phyloP scores from a whole-genome alignment of 2,113 vertebrate genomes.

The Morone chrysops region DNA sequence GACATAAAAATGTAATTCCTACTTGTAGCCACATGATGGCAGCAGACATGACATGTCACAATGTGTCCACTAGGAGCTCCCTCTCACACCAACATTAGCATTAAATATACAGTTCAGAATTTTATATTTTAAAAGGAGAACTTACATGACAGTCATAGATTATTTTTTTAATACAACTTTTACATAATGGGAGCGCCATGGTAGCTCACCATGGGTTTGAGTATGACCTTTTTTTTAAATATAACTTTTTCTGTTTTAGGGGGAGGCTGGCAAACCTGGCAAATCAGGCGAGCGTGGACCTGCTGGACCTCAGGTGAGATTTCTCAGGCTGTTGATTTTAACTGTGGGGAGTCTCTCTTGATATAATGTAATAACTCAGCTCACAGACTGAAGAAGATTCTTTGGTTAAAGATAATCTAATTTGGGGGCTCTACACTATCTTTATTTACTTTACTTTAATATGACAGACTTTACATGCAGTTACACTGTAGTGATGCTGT shows the following conservation, averaged over 20 bases:
- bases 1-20: conserved; percentile 27
- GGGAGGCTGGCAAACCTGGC: conserved; percentile 79
- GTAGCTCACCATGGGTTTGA: too few relatives aligned
- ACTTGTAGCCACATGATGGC: conserved; percentile 69
- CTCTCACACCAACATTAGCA: background rate
- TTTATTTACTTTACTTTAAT: background rate
- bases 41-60: conserved; percentile 35
- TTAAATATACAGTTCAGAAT: background rate
- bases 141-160: background rate
- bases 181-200: too few relatives aligned
- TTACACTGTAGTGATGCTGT: background rate
- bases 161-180: background rate
- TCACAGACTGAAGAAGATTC: background rate
- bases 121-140: background rate
- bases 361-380: background rate
- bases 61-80: conserved; percentile 17
- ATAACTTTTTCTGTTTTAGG: conserved; percentile 54
- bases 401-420: background rate
- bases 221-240: background rate
- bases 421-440: background rate
- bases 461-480: background rate
- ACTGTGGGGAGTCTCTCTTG: background rate
- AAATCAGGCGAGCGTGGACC: conserved; percentile 81
- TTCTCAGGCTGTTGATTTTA: background rate
- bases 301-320: conserved; percentile 79